Evolutionary conservation across 2,888 invertebrate genomes (phyloP), one percentile per base, ranked within the genome.

Genomic region (Alloplasta piceator): DNA sequence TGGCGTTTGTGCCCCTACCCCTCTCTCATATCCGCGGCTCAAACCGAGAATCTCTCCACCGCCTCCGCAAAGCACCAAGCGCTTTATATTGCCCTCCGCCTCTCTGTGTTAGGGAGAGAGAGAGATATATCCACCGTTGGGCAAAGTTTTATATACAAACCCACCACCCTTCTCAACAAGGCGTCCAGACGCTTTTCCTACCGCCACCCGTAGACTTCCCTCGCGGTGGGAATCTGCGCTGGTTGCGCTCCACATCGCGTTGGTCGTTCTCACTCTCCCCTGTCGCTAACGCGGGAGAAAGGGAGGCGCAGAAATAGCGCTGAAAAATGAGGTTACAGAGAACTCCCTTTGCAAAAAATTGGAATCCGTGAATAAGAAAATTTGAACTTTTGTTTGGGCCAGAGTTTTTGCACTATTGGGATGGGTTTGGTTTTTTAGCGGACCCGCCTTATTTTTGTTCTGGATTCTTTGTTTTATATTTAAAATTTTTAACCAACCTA

Each of bases 1-100:
- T 89, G 89, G 85, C 84, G 82, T 60, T 36, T 56, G 77, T 87
- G 84, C 89, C 90, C 89, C 89, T 89, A 88, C 89, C 90, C 82
- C 79, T 82, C 70, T 48, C 56, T 72, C 67, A 75, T 60, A 66
- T 76, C 56, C 68, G 78, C 74, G 66, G 61, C 64, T 55, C 63
- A 73, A 60, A 61, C 71, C 50, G 68, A 55, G 79, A 52, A 76
- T 73, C 48, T 73, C 48, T 56, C 63, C 48, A 68, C 78, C 67
- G 68, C 76, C 63, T 73, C 61, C 70, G 52, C 66, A 56, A 61
- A 64, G 80, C 72, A 12, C 58, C 26, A 50, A 52, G 43, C 67
- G 74, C 63, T 26, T 63, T 66, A 72, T 26, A 55, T 70, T 83
- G 82, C 83, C 83, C 83, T 79, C 83, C 78, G 6, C 3, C 26